Evolutionary conservation across 1,140 invertebrate species (phyloP), one percentile per base, ranked within the genome.

Genomic region (Drosophila suzukii): DNA sequence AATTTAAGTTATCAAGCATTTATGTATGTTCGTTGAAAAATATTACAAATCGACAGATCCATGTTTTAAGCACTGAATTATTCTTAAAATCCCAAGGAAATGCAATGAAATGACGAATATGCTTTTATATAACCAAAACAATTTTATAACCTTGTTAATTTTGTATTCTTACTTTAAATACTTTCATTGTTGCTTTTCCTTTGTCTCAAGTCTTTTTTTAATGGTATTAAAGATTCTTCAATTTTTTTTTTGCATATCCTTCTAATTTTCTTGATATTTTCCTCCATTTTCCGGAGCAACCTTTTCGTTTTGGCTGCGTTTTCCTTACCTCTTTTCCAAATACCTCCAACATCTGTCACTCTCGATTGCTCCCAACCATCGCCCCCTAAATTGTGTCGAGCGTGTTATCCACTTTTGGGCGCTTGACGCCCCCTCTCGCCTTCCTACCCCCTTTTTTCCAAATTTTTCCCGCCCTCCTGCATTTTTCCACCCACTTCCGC

Each of bases 311-410:
- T 30, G 32, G 36, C 39, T 60, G 38, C 65, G n/a, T n/a, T n/a
- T n/a, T n/a, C n/a, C n/a, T n/a, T n/a, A n/a, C n/a, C n/a, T n/a
- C n/a, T n/a, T n/a, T n/a, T n/a, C n/a, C 47, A 68, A 68, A 65
- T 68, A 68, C 46, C 65, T 53, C 46, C 49, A 68, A 55, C 63
- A 68, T 70, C 67, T 70, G 67, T 70, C 63, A 71, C 50, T 70
- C 36, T 39, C 67, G 27, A 39, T 70, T 44, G 47, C 41, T 47
- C 62, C 65, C 12, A 12, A 8, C 34, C 62, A 39, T 39, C 34
- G 43, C 50, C 51, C 63, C 50, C 54, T 34, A 49, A 57, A 57
- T 71, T 67, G 63, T 70, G 63, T 71, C 56, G 63, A 70, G 50
- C 67, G 51, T 57, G 67, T 70, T 71, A 71, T 71, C 68, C 65